Conservation (phyloP, 2,797 vertebrate genomes). For the Limosa lapponica region DNA sequence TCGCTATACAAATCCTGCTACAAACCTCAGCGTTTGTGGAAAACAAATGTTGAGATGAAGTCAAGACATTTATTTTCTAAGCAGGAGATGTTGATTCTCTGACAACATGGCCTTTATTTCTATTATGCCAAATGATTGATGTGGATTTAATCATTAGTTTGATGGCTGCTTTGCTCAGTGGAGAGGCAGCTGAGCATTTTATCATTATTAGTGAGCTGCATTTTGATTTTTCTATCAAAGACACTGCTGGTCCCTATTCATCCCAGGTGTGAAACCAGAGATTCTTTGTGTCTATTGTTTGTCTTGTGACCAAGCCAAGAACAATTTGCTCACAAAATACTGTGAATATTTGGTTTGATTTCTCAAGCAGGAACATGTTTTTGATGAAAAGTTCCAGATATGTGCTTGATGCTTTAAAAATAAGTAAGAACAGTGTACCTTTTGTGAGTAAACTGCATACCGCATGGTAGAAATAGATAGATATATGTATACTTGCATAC, state of each 20-base stretch:
- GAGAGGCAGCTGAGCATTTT: conserved; percentile 27
- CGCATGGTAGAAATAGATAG: background rate
- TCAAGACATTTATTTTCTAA: conserved; percentile 74
- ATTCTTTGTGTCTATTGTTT: background rate
- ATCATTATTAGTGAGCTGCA: conserved; percentile 14
- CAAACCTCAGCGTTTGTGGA: background rate
- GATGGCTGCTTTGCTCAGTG: conserved; percentile 39
- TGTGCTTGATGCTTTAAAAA: background rate
- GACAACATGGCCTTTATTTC: conserved; percentile 63
- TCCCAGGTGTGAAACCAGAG: conserved; percentile 34
- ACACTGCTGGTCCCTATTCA: background rate
- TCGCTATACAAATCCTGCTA: background rate
- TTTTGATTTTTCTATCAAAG: conserved; percentile 51
- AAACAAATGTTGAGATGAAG: conserved; percentile 69
- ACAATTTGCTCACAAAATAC: background rate
- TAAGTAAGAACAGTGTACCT: background rate
- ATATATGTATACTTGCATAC: background rate
- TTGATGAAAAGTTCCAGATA: background rate
- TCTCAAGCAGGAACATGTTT: background rate
- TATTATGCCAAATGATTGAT: conserved; percentile 38
- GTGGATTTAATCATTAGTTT: conserved; percentile 61
- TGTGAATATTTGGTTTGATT: conserved; percentile 1
- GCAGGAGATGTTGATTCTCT: conserved; percentile 59
- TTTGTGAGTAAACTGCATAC: background rate
- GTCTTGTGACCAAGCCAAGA: background rate